These are phyloP conservation scores for Drosophila serrata DNA, from an alignment of 1,140 invertebrate genomes.

Conservation along the genomic window DNA sequence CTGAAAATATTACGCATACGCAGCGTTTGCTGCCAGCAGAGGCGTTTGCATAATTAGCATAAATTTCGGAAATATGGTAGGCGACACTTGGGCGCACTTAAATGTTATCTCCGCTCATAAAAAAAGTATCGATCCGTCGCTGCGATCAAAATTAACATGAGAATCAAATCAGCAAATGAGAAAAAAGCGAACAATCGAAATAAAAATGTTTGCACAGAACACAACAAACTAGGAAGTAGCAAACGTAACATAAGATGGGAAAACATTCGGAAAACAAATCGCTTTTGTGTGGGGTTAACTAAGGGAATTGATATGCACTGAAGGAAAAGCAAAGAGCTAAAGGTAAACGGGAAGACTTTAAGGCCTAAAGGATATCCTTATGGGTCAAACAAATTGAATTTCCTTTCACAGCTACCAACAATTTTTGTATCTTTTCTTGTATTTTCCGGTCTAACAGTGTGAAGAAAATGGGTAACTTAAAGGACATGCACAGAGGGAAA, in stretches of 20 bases:
- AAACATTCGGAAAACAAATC: conserved; percentile 31
- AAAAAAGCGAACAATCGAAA: conserved; percentile 55
- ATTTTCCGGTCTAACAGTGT: not conserved
- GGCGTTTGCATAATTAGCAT: conserved; percentile 76
- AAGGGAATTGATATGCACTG: conserved; percentile 24
- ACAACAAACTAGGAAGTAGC: conserved; percentile 21
- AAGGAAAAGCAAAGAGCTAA: not conserved
- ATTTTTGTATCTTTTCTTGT: not conserved
- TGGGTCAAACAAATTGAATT: conserved; percentile 24
- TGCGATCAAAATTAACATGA: conserved; percentile 73
- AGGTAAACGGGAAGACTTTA: conserved; percentile 4
- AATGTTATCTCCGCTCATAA: conserved; percentile 41
- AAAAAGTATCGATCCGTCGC: conserved; percentile 59
- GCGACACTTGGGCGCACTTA: conserved; percentile 59
- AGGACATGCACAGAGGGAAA: not conserved
- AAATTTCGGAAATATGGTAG: conserved; percentile 70
- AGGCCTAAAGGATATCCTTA: conserved; percentile 1
- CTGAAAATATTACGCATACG: conserved; percentile 71
- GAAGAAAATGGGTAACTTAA: not conserved
- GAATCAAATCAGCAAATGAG: conserved; percentile 76
- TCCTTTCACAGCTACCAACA: not conserved
- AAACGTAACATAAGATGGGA: not conserved
- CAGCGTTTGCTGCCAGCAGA: conserved; percentile 32
- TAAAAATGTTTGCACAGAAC: conserved; percentile 63
- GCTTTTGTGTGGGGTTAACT: conserved; percentile 16